These are phyloP conservation scores for Protophormia terraenovae DNA, from an alignment of 2,888 invertebrate genomes.

Conservation along the genomic window DNA sequence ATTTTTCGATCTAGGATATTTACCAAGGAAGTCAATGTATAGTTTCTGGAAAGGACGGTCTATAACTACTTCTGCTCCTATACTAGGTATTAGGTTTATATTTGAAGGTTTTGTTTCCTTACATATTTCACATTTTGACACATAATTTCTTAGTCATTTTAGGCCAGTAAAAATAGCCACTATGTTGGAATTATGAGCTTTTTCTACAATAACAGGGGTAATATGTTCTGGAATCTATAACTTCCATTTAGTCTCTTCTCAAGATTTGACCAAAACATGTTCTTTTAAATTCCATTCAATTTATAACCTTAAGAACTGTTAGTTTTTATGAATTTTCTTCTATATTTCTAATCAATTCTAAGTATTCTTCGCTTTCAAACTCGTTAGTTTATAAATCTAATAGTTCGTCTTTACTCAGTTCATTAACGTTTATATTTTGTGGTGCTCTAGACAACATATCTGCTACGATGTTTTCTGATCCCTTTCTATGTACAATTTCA, in stretches of 20 bases:
- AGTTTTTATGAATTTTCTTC: not conserved
- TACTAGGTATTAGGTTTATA: not conserved
- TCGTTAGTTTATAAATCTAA: not conserved
- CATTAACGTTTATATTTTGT: too few relatives aligned
- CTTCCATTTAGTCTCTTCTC: not conserved
- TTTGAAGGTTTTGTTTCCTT: slow-evolving; percentile 16
- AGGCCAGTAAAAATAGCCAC: not conserved
- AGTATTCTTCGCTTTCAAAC: not conserved
- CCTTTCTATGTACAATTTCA: slow-evolving; percentile 6
- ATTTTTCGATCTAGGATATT: not conserved
- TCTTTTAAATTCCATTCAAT: not conserved
- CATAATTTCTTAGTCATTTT: not conserved
- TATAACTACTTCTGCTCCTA: not conserved
- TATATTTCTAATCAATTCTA: not conserved
- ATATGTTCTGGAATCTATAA: not conserved
- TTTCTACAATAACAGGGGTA: not conserved
- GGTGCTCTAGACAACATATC: not conserved
- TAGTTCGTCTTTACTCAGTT: not conserved
- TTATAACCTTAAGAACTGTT: not conserved
- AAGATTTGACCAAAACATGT: not conserved
- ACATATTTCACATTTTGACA: not conserved
- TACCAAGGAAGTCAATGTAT: slow-evolving; percentile 9
- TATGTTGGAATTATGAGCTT: not conserved
- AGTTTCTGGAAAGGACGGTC: slow-evolving; percentile 12
- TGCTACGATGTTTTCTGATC: slow-evolving; percentile 3